phyloP scores from a whole-genome alignment of 2,113 vertebrate species.

The Perccottus glenii region DNA sequence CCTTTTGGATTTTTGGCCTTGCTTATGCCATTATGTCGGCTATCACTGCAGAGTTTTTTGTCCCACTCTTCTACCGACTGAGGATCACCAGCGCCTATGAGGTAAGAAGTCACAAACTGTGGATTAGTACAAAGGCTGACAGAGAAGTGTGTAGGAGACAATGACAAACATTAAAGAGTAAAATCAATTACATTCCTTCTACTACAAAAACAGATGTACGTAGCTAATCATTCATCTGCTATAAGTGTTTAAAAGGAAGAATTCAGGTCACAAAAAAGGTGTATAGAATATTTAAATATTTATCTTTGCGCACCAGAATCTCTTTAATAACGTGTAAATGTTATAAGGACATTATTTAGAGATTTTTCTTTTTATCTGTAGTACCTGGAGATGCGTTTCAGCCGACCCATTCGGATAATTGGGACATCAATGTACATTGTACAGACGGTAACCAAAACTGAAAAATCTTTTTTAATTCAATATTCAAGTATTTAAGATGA shows the following conservation, averaged over 20 bases:
- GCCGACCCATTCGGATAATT: constrained; percentile 68
- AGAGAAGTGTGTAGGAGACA: neutral
- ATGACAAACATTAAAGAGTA: neutral
- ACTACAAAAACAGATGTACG: neutral
- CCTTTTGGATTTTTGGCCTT: constrained; percentile 79
- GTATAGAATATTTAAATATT: too few species aligned
- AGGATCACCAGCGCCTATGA: constrained; percentile 83
- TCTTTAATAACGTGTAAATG: neutral
- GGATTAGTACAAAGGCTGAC: neutral
- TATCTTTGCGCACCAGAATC: too few species aligned
- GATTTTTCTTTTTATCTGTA: constrained; percentile 53
- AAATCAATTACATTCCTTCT: neutral
- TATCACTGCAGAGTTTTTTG: constrained; percentile 80
- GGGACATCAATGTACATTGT: constrained; percentile 81
- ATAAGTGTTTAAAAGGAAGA: neutral
- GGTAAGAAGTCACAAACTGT: constrained; percentile 58
- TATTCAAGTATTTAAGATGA: constrained; percentile 4
- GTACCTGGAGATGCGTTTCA: constrained; percentile 82
- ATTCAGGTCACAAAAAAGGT: neutral
- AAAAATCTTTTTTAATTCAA: neutral
- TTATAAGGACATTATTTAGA: neutral
- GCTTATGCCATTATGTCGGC: constrained; percentile 78
- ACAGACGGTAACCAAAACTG: constrained; percentile 75
- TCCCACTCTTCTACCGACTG: constrained; percentile 82
- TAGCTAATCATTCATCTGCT: constrained; percentile 9